A percentile compares a stretch with the other conserved stretches of the same genome.
phyloP scores from a whole-genome alignment of 2,797 vertebrate genomes.

The Clarias fuscus region DNA sequence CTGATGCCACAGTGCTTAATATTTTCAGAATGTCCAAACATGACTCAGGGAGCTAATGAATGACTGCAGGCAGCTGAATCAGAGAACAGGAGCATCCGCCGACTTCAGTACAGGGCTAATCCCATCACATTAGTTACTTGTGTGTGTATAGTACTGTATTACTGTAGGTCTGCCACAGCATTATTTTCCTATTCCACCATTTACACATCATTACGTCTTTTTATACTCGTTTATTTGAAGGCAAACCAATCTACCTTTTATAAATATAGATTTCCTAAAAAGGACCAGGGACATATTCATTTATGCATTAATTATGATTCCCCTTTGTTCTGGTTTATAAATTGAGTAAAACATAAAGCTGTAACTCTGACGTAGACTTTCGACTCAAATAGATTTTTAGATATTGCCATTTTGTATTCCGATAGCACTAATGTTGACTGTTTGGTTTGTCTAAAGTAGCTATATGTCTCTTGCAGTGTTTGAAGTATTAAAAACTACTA shows the following conservation, averaged over 20 bases:
- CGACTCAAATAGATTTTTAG: no score
- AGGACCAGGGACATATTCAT: no score
- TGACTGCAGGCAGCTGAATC: conserved; percentile 34
- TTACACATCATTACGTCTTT: not conserved
- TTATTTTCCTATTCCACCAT: not conserved
- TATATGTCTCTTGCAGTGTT: no score
- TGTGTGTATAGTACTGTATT: not conserved
- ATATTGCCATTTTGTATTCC: no score
- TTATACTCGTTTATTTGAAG: not conserved
- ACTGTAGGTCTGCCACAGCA: not conserved
- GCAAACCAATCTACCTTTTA: not conserved
- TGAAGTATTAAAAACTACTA: no score
- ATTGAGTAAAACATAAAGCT: not conserved
- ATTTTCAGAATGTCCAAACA: conserved; percentile 33
- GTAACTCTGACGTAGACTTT: no score
- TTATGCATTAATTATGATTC: no score
- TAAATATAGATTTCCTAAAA: not conserved
- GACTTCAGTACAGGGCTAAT: conserved; percentile 21
- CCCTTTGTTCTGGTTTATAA: not conserved
- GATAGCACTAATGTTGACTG: no score
- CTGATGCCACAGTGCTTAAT: conserved; percentile 2
- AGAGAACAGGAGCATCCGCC: conserved; percentile 22
- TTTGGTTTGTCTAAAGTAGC: no score
- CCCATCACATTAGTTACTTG: conserved; percentile 4
- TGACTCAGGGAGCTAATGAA: conserved; percentile 45